Percentiles rank a stretch among this genome's conserved stretches.
These are phyloP conservation scores for Hypolimnas misippus DNA, from an alignment of 2,888 invertebrate species.

Conservation along the genomic window DNA sequence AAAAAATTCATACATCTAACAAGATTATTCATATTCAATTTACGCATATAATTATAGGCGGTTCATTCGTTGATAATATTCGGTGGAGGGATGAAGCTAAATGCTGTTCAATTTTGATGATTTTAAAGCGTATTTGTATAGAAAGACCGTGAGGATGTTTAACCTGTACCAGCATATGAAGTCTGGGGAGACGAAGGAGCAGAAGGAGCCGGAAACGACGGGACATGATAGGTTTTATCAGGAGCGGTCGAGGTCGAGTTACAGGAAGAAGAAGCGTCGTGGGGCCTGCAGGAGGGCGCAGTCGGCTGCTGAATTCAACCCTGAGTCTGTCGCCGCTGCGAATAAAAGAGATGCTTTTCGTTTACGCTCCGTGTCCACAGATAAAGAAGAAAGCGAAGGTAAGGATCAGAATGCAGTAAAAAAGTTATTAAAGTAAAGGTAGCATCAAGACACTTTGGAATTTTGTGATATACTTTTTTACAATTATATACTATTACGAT, in stretches of 20 bases:
- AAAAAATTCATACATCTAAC: slow-evolving; percentile 23
- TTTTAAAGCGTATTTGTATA: slow-evolving; percentile 17
- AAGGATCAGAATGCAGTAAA: too few relatives aligned
- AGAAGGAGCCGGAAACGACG: slow-evolving; percentile 85
- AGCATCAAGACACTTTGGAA: too few relatives aligned
- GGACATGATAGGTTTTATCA: slow-evolving; percentile 93
- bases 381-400: slow-evolving; percentile 84
- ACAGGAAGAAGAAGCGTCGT: slow-evolving; percentile 82
- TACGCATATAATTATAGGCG: slow-evolving; percentile 3
- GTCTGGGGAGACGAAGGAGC: slow-evolving; percentile 81
- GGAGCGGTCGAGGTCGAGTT: slow-evolving; percentile 82
- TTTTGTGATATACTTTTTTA: too few relatives aligned
- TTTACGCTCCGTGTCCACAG: slow-evolving; percentile 86
- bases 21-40: slow-evolving; percentile 27
- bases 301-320: slow-evolving; percentile 87
- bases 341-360: slow-evolving; percentile 85
- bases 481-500: too few relatives aligned
- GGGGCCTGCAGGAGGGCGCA: slow-evolving; percentile 86
- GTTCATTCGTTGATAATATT: slow-evolving; percentile 6
- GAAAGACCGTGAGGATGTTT: slow-evolving; percentile 84
- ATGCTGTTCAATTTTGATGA: slow-evolving; percentile 26
- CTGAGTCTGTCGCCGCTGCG: slow-evolving; percentile 85
- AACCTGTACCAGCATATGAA: slow-evolving; percentile 89
- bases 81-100: slow-evolving; percentile 12
- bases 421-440: not conserved